These are phyloP conservation scores for Ormyrus rosae DNA, from an alignment of 2,888 invertebrate genomes.

Conservation along the genomic window DNA sequence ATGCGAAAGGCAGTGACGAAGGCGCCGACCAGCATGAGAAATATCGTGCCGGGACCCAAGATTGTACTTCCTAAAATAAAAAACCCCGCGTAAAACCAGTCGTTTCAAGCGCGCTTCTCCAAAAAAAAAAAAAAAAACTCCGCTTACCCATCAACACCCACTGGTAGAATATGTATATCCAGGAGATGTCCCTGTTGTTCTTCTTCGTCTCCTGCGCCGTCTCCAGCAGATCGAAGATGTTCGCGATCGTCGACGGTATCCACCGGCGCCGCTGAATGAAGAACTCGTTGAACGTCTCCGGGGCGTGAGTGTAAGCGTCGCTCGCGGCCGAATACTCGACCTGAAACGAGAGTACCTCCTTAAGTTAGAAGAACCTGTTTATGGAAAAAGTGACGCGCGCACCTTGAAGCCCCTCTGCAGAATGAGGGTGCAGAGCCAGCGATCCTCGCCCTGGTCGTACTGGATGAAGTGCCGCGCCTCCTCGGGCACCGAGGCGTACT, in stretches of 20 bases:
- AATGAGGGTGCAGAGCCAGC: conserved; percentile 95
- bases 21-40: conserved; percentile 89
- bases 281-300: conserved; percentile 94
- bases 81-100: background rate
- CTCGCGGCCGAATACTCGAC: conserved; percentile 96
- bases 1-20: conserved; percentile 87
- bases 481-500: conserved; percentile 87
- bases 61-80: conserved; percentile 80
- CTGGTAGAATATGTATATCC: conserved; percentile 86
- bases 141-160: conserved; percentile 80
- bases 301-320: conserved; percentile 95
- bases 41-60: conserved; percentile 89
- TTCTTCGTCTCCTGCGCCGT: conserved; percentile 87
- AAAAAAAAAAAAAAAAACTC: background rate
- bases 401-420: conserved; percentile 92
- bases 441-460: conserved; percentile 97
- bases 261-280: conserved; percentile 95
- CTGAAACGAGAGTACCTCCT: conserved; percentile 52
- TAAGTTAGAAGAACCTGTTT: no score
- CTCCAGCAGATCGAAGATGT: conserved; percentile 90
- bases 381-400: no score
- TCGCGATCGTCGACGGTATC: conserved; percentile 97
- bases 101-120: no score
- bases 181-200: conserved; percentile 93
- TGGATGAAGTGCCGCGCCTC: conserved; percentile 92